Evolutionary conservation across 2,888 invertebrate genomes (phyloP), one percentile per base, ranked within the genome.

Genomic region (Zele albiditarsus): DNA sequence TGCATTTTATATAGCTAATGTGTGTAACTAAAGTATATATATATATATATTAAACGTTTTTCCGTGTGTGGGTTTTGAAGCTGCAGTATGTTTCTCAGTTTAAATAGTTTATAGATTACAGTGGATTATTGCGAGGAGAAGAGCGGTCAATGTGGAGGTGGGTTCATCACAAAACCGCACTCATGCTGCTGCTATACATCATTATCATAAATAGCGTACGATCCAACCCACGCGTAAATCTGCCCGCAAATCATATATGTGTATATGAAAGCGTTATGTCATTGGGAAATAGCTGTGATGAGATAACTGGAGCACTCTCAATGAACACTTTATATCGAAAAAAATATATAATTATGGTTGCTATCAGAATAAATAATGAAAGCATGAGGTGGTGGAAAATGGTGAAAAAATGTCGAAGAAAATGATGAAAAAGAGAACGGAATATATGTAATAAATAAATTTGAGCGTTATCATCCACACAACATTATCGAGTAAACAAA

Each of bases 221-320:
- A 84, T 85, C 83, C 88, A 84, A 85, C 89, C 87, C 87, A 88
- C 89, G 86, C 86, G 85, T 86, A 88, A 89, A 89, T 88, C 88
- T 86, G 86, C 88, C 88, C 86, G 87, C 86, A 86, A 88, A 87
- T 87, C 84, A 84, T 83, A 83, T 82, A 71, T 70, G 75, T 82
- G 81, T 83, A 83, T 77, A 73, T 71, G 69, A 71, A 74, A 49
- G 60, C 71, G 79, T 80, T 78, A 79, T 80, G 79, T 79, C 81
- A 79, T 80, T 77, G 75, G 73, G 53, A 57, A 69, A 49, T 72
- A 53, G 70, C 46, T 68, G 63, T 70, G 71, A 76, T 73, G 73
- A 42, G 57, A 42, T 73, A 58, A 60, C 68, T 49, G 23, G 20
- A 33, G 4, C 20, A 33, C n/a, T 33, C 28, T 62, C 46, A 42